Percentiles rank a stretch among this genome's conserved stretches.
Evolutionary conservation across 2,113 vertebrate species (phyloP).

Genomic region (Hippocampus guttulatus): DNA sequence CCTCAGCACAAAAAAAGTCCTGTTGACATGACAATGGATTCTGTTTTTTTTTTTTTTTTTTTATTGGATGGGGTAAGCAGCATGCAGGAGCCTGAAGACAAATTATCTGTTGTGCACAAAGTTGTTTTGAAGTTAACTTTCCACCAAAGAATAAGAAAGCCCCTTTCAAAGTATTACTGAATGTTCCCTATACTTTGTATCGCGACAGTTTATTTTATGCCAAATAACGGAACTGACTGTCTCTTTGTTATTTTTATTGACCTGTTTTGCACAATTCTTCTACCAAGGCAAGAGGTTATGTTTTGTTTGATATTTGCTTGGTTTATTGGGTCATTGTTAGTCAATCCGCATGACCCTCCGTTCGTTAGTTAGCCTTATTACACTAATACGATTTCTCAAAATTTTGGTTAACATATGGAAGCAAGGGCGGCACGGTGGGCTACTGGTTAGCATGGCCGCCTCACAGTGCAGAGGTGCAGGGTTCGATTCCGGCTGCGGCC

Average conservation of each 20-base stretch:
- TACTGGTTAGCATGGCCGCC: no score
- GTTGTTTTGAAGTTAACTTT: slow-evolving; percentile 11
- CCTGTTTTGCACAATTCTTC: not conserved
- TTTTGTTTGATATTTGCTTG: not conserved
- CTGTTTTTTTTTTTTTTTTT: slow-evolving; percentile 14
- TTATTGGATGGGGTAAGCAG: slow-evolving; percentile 12
- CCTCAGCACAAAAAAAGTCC: slow-evolving; percentile 10
- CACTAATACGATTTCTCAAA: no score
- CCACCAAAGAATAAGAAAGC: slow-evolving; percentile 25
- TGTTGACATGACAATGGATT: slow-evolving; percentile 1
- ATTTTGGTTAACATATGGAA: no score
- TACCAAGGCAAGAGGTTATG: no score
- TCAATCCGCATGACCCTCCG: no score
- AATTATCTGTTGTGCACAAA: slow-evolving; percentile 26
- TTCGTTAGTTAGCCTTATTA: no score
- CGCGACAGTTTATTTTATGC: not conserved
- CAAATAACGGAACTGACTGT: not conserved
- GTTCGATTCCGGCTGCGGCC: no score
- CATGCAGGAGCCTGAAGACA: slow-evolving; percentile 14
- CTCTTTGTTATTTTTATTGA: not conserved
- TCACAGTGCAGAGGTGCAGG: no score
- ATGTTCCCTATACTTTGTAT: not conserved
- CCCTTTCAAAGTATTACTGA: slow-evolving; percentile 9
- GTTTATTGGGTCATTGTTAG: not conserved
- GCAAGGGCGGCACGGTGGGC: no score